These are phyloP conservation scores for Quadroppia sp. DNA, from an alignment of 2,888 invertebrate genomes.

Conservation along the genomic window DNA sequence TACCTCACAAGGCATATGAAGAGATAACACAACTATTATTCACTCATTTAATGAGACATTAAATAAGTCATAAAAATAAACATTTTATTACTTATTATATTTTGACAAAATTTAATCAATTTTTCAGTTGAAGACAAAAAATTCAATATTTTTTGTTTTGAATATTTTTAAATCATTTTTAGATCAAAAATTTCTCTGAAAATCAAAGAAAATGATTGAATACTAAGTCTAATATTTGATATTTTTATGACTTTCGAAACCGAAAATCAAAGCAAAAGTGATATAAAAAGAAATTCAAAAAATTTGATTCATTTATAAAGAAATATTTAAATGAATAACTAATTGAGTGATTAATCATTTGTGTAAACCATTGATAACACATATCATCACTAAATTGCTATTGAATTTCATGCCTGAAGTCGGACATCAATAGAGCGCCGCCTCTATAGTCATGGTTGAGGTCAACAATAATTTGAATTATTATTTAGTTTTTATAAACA, in stretches of 20 bases:
- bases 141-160: neutral
- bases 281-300: neutral
- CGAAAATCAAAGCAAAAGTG: neutral
- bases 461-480: neutral
- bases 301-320: neutral
- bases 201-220: neutral
- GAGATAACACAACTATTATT: too few relatives aligned
- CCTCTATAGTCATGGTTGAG: neutral
- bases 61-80: too few relatives aligned
- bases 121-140: too few relatives aligned
- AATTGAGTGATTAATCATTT: constrained; percentile 18
- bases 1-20: too few relatives aligned
- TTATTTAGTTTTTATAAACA: neutral
- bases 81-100: too few relatives aligned
- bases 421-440: neutral
- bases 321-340: neutral
- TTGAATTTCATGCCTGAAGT: neutral
- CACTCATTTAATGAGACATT: too few relatives aligned
- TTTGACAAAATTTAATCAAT: too few relatives aligned
- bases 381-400: neutral
- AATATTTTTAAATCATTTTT: neutral
- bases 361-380: neutral
- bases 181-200: neutral
- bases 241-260: neutral
- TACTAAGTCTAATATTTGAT: neutral